Evolutionary conservation across 1,140 invertebrate genomes (phyloP), one percentile per base, ranked within the genome.

Genomic region (Fopius arisanus): DNA sequence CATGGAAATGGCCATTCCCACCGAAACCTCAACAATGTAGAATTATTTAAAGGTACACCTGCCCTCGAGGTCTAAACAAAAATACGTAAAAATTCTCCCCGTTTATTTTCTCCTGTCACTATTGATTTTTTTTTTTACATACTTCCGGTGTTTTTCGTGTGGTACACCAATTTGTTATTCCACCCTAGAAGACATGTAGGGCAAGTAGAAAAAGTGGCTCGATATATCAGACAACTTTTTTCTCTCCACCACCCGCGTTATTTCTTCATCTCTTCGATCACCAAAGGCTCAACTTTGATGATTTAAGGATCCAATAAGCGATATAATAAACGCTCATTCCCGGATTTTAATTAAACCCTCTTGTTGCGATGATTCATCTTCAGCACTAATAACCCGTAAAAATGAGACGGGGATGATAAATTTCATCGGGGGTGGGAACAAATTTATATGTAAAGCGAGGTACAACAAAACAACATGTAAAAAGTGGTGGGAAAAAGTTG

Each of bases 401-500:
- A 48, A 48, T 48, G 43, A 48, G 43, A 14, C 1, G 54, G 3
- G 23, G 1, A 59, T 28, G 23, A 28, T 59, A 59, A 59, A 59
- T 59, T 59, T 59, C 54, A 28, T 59, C 54, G 26, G 16, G 4
- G 4, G 33, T 6, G 43, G 6, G 54, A 59, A 59, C 54, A 59
- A 59, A 59, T 59, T 59, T 59, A 59, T 26, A 59, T 28, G 54
- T 28, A 28, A 28, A 59, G 23, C 26, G 23, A 59, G 9, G 19
- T 28, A 3, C 3, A 59, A 26, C 1, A 28, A 59, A 59, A 59
- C 23, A 26, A 26, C 10, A 59, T 65, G 70, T 37, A 63, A 72
- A 72, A 67, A 66, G 54, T 66, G 37, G 62, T 65, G 62, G 62
- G 23, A 33, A 40, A 63, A 72, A 43, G 65, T 26, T 37, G 65